phyloP scores from a whole-genome alignment of 2,888 invertebrate genomes.

The Agrypnus murinus region DNA sequence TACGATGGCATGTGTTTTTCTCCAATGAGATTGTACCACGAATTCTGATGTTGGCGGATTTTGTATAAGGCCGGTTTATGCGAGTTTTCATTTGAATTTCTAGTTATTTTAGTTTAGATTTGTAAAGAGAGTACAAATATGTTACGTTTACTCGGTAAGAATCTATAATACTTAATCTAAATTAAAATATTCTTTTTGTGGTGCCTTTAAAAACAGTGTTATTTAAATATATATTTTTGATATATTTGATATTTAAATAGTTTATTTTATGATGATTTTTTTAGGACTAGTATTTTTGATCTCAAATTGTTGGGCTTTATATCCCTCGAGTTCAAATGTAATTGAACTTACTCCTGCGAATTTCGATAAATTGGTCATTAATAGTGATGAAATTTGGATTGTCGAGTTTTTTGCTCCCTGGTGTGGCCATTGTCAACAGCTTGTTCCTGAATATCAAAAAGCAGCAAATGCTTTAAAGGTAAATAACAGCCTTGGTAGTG shows the following conservation, averaged over 20 bases:
- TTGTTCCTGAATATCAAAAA: constrained; percentile 96
- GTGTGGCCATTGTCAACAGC: constrained; percentile 93
- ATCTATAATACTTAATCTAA: not conserved
- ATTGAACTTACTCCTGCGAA: constrained; percentile 90
- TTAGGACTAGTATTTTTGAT: constrained; percentile 56
- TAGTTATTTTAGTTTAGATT: not conserved
- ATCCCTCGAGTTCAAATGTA: constrained; percentile 84
- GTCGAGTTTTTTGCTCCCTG: constrained; percentile 98
- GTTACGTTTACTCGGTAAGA: constrained; percentile 26
- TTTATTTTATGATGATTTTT: no score
- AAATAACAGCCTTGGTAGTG: no score
- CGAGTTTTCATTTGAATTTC: constrained; percentile 10
- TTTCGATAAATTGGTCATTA: constrained; percentile 88
- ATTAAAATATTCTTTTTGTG: no score
- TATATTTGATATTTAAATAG: no score
- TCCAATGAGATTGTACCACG: constrained; percentile 43
- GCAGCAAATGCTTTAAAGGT: constrained; percentile 94
- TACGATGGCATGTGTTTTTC: not conserved
- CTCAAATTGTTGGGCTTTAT: constrained; percentile 73
- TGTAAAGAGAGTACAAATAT: constrained; percentile 13
- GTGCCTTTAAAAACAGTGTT: no score
- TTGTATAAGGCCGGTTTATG: constrained; percentile 19
- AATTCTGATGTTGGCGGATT: constrained; percentile 42
- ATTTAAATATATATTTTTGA: no score
- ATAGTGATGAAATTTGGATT: constrained; percentile 93